A percentile compares a stretch with the other conserved stretches of the same genome.
Evolutionary conservation across 2,888 invertebrate species (phyloP).

Genomic region (Drosophila macrospina): DNA sequence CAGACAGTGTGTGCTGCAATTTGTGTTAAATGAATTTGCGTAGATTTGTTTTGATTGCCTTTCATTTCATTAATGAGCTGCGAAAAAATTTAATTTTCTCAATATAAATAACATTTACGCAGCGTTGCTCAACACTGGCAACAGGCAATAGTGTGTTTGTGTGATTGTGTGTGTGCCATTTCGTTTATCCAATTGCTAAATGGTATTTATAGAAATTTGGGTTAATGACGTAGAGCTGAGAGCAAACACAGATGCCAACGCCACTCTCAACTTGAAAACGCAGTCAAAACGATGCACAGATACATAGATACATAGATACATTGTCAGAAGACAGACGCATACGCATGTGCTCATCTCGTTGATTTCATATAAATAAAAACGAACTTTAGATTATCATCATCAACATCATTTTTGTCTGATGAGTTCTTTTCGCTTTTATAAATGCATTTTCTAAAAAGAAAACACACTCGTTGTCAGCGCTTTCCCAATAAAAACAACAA

Average conservation of each 20-base stretch:
- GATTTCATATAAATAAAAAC: constrained; percentile 36
- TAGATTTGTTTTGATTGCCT: not conserved
- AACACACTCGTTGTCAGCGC: constrained; percentile 52
- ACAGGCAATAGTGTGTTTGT: constrained; percentile 1
- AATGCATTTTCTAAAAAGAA: constrained; percentile 70
- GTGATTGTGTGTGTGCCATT: constrained; percentile 47
- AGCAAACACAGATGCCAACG: constrained; percentile 56
- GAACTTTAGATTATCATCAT: constrained; percentile 67
- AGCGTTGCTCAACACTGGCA: constrained; percentile 36
- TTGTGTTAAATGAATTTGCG: constrained; percentile 33
- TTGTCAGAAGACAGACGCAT: constrained; percentile 5
- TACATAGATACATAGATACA: constrained; percentile 16
- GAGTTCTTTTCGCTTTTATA: constrained; percentile 74
- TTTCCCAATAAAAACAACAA: constrained; percentile 49
- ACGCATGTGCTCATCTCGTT: constrained; percentile 46
- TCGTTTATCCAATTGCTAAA: constrained; percentile 66
- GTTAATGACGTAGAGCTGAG: constrained; percentile 71
- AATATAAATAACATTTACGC: constrained; percentile 11
- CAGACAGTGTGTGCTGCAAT: constrained; percentile 27
- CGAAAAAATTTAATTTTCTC: constrained; percentile 38
- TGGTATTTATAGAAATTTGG: constrained; percentile 75
- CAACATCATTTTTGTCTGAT: constrained; percentile 46
- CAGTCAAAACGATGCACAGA: constrained; percentile 50
- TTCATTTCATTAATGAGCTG: constrained; percentile 35
- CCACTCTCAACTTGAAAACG: constrained; percentile 42